Base-by-base conservation (phyloP, 2,888 invertebrate genomes). In the Cacoxenus indagator region DNA sequence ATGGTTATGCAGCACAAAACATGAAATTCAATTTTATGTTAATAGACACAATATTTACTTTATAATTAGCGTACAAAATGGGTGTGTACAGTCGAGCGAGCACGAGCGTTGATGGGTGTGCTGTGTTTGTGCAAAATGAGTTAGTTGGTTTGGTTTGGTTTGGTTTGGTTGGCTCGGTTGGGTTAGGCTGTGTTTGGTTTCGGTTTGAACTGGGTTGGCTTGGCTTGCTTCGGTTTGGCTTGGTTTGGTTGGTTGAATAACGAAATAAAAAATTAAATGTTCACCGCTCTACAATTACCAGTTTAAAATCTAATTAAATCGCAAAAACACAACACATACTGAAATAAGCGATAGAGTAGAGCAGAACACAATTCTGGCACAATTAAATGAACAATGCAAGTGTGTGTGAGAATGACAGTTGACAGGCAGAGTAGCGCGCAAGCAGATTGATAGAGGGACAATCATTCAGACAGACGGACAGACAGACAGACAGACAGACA, bases 281-380 rank as follows among this genome's bases (percentile, higher is more conserved):
- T 31, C 31, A 31, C 64, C 64, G 72, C 69, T 67, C 64, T 66
- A 70, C 70, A 77, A 80, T 80, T 76, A 81, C 78, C 77, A 76
- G 80, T 79, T n/a, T 79, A 71, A 79, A 81, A 80, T 79, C 78
- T 78, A 80, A 80, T 80, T 81, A 81, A 80, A 80, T 81, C 80
- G 37, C 59, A 59, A 59, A 59, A 59, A 22, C 48, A 48, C 22
- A 48, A n/a, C 2, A 46, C 17, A 14, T 37, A 43, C 9, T 17
- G 8, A 4, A 48, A 48, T n/a, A n/a, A 17, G 17, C 48, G 19
- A 48, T 2, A 43, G 3, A 79, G 76, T 74, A 70, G 76, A 67
- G 67, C 64, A 70, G 31, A 71, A 67, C 64, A 68, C 71, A 79
- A 76, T 75, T 75, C n/a, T 17, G 17, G 6, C 74, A 75, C 76